Conservation (phyloP, 2,797 vertebrate species). For the Eulemur rubriventer region DNA sequence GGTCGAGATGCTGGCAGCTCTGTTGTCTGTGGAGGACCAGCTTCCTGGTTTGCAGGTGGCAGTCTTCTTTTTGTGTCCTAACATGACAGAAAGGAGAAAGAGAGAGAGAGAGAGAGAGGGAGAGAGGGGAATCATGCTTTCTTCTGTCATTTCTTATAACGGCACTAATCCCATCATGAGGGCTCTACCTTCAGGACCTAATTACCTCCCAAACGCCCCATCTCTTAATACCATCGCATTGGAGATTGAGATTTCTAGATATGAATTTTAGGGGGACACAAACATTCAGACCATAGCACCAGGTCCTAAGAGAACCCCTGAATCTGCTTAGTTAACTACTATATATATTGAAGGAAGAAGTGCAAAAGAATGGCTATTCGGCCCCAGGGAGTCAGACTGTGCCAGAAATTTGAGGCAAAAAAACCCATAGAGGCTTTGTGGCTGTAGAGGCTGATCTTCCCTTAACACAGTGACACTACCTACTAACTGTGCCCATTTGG, state of each 20-base stretch:
- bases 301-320: background rate
- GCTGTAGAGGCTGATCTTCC: background rate
- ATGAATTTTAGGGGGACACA: background rate
- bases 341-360: background rate
- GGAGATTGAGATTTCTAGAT: background rate
- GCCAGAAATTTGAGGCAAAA: background rate
- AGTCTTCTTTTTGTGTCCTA: background rate
- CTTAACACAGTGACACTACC: background rate
- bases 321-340: background rate
- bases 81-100: background rate
- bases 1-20: background rate
- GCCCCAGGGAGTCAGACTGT: background rate
- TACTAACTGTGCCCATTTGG: background rate
- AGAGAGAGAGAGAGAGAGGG: background rate
- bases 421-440: background rate
- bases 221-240: background rate
- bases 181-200: background rate
- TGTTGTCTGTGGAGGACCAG: no score
- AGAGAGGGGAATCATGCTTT: background rate
- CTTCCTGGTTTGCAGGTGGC: background rate
- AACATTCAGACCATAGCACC: background rate
- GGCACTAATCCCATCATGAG: background rate
- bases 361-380: background rate
- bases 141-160: background rate
- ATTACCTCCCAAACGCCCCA: background rate